Percentiles rank a stretch among this genome's conserved stretches.
phyloP scores from a whole-genome alignment of 2,888 invertebrate species.

The Stenodera caucasica region DNA sequence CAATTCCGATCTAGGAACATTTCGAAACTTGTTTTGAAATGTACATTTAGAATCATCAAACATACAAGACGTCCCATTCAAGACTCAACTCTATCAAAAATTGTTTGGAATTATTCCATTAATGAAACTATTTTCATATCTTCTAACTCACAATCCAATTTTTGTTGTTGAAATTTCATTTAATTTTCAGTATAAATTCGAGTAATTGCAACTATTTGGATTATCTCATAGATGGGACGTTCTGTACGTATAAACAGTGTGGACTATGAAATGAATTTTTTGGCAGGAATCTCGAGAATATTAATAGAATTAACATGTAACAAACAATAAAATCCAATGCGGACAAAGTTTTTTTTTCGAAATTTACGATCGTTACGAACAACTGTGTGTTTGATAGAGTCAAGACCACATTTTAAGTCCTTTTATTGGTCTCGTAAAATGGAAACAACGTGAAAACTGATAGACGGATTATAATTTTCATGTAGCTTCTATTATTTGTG shows the following conservation, averaged over 20 bases:
- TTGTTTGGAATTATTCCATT: too few species aligned
- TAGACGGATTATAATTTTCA: neutral
- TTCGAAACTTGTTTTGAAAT: too few species aligned
- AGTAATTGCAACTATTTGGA: too few species aligned
- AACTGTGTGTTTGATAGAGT: neutral
- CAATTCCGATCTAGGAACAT: too few species aligned
- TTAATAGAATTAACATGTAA: neutral
- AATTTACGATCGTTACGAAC: neutral
- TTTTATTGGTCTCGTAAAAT: slow-evolving; percentile 4
- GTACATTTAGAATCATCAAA: too few species aligned
- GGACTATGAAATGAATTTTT: neutral
- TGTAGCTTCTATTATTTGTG: too few species aligned
- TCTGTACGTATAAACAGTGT: neutral
- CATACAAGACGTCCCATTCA: too few species aligned
- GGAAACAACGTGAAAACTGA: neutral
- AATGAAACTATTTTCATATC: too few species aligned
- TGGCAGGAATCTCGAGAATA: neutral
- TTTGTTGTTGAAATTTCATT: too few species aligned
- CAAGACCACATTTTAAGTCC: slow-evolving; percentile 5
- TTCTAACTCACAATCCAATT: too few species aligned
- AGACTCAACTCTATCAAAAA: too few species aligned
- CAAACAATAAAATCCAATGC: slow-evolving; percentile 5
- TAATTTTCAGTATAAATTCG: too few species aligned
- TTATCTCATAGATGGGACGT: neutral
- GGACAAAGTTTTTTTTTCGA: neutral